A percentile compares a stretch with the other conserved stretches of the same genome.
These are phyloP conservation scores for Theonella swinhoei DNA, from an alignment of 37 sponge, comb jelly and placozoan species.

Conservation along the genomic window DNA sequence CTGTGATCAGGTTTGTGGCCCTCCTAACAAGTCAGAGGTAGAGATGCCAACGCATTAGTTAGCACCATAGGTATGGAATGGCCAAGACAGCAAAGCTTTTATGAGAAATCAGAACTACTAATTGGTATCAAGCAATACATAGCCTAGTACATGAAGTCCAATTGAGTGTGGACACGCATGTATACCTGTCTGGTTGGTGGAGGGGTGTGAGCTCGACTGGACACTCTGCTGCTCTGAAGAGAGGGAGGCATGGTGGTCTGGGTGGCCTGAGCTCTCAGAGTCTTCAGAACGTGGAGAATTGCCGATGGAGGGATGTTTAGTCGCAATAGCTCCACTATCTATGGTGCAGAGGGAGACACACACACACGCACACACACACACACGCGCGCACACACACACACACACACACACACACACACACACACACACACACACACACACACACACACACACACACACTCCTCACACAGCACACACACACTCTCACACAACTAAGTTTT, in stretches of 20 bases:
- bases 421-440: background rate
- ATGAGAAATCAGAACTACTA: no score
- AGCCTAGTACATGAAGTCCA: no score
- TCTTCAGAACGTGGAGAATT: constrained; percentile 69
- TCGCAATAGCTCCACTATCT: constrained; percentile 74
- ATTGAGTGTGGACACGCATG: no score
- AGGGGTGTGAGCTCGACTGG: background rate
- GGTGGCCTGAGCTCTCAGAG: constrained; percentile 31
- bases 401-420: background rate
- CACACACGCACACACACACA: background rate
- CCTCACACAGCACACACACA: no score
- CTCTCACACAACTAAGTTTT: background rate
- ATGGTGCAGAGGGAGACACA: background rate
- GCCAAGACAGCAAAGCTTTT: no score
- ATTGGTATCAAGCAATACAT: no score
- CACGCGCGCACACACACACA: background rate
- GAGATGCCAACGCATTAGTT: no score
- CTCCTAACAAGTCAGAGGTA: no score
- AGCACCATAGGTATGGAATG: no score
- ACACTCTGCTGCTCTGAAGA: background rate
- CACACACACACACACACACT: background rate
- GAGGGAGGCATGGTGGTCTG: background rate
- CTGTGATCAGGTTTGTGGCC: no score
- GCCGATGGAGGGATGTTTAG: constrained; percentile 73
- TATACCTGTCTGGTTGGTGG: background rate